A percentile compares a stretch with the other conserved stretches of the same genome.
Conservation (phyloP, 2,113 vertebrate genomes). For the Nothobranchius kuhntae region DNA sequence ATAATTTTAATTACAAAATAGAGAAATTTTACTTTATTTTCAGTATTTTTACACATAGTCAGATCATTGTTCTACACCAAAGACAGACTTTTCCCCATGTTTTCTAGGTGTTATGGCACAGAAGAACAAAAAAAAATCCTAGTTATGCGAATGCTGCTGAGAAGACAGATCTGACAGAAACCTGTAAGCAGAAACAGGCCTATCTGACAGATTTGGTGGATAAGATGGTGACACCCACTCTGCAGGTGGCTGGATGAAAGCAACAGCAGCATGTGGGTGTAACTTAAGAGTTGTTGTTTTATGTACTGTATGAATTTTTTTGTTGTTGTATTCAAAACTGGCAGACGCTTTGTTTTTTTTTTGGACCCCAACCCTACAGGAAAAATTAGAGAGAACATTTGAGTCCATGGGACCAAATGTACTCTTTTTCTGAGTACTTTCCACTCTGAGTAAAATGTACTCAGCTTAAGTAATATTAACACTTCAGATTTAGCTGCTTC, state of each 20-base stretch:
- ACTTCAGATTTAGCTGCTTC: too few relatives aligned
- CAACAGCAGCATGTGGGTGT: slow-evolving; percentile 71
- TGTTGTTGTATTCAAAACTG: slow-evolving; percentile 21
- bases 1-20: too few relatives aligned
- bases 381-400: too few relatives aligned
- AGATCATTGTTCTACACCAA: too few relatives aligned
- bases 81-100: too few relatives aligned
- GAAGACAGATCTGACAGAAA: slow-evolving; percentile 51
- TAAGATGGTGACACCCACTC: slow-evolving; percentile 69
- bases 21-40: too few relatives aligned
- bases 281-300: slow-evolving; percentile 48
- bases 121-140: slow-evolving; percentile 4
- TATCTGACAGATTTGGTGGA: slow-evolving; percentile 67
- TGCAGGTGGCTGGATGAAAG: slow-evolving; percentile 72
- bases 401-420: too few relatives aligned
- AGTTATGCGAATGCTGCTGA: slow-evolving; percentile 30
- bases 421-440: too few relatives aligned
- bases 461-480: too few relatives aligned
- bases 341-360: slow-evolving; percentile 1
- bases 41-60: too few relatives aligned
- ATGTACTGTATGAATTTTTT: slow-evolving; percentile 28
- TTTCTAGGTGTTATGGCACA: too few relatives aligned
- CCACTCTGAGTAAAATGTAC: too few relatives aligned
- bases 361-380: slow-evolving; percentile 20
- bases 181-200: slow-evolving; percentile 48